Base-by-base conservation (phyloP, 2,888 invertebrate species). In the Epirrita christyi region DNA sequence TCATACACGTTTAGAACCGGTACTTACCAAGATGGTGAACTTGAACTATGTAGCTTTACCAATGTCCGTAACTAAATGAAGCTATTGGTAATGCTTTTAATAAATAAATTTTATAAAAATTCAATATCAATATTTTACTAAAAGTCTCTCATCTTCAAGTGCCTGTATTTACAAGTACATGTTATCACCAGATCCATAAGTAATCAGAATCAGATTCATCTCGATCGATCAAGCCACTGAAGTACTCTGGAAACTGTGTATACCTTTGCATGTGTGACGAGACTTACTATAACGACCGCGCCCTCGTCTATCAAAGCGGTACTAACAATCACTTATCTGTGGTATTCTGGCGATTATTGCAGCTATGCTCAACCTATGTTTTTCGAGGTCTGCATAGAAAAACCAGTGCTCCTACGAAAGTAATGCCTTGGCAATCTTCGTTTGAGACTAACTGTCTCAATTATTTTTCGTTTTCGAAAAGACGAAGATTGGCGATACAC, bases 241-340 rank as follows among this genome's bases (percentile, higher is more conserved):
- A 11, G 37, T 11, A 37, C 73, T 72, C 73, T 14, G 64, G 52
- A 67, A 66, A 68, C 71, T 41, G 8, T 70, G 66, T 65, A 80
- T 73, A 69, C 8, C 32, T 8, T 32, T 3, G 8, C 8, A n/a
- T 51, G 14, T 52, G 54, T 64, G 73, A 75, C 81, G 27, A 78
- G 63, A 21, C 46, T 60, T 42, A n/a, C n/a, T n/a, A 75, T 51
- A 82, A 68, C 74, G 74, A 72, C 84, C 88, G 83, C 87, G 75
- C 89, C 90, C 84, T 87, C 82, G 77, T 83, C 81, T 76, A 88
- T 88, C 88, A 87, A 87, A 86, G 85, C 76, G 79, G 75, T 80
- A 89, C 88, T 89, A 21, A 21, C 21, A 21, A 88, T 6, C 21
- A 13, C 9, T 46, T 29, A 37, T 46, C 42, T 47, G 50, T 55